Conservation (phyloP, 2,113 vertebrate genomes). For the Carlito syrichta region DNA sequence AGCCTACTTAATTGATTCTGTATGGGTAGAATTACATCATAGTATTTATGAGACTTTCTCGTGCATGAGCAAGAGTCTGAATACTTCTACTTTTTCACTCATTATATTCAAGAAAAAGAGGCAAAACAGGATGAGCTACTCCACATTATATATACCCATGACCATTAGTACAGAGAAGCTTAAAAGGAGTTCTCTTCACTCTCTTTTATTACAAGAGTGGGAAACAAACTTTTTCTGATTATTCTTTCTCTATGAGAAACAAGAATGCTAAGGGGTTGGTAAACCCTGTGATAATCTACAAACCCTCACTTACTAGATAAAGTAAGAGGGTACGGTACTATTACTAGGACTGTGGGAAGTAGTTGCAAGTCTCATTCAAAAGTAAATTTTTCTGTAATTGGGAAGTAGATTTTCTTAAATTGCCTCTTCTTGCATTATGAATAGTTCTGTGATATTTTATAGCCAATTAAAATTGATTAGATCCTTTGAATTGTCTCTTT, state of each 20-base stretch:
- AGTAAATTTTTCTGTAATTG: constrained; percentile 46
- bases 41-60: background rate
- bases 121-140: background rate
- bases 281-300: background rate
- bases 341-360: background rate
- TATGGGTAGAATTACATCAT: background rate
- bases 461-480: constrained; percentile 63
- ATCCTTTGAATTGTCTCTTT: constrained; percentile 54
- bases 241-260: constrained; percentile 12
- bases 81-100: background rate
- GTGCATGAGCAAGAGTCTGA: background rate
- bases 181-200: background rate
- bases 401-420: constrained; percentile 58
- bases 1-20: background rate
- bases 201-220: background rate
- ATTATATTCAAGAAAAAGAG: background rate
- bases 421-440: constrained; percentile 53
- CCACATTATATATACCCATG: background rate
- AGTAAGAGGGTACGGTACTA: background rate
- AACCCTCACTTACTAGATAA: background rate
- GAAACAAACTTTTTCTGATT: background rate
- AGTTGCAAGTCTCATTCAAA: background rate
- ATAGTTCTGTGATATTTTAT: constrained; percentile 57
- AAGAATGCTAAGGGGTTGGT: background rate
- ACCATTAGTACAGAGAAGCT: background rate